A percentile compares a stretch with the other conserved stretches of the same genome.
Conservation (phyloP, 2,888 invertebrate genomes). For the Apodemia mormo region DNA sequence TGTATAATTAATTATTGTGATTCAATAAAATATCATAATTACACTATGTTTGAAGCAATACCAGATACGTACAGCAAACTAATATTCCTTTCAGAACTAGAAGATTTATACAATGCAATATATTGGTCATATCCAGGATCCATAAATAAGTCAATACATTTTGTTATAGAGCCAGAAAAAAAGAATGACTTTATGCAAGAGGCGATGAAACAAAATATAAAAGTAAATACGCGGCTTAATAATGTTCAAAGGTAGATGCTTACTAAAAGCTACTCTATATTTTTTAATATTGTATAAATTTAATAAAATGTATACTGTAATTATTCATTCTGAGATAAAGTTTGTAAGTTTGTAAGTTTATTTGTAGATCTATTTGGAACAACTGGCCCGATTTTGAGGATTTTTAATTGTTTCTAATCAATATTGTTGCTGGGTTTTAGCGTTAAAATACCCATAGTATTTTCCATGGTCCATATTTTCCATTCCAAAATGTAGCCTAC, state of each 20-base stretch:
- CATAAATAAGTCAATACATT: not conserved
- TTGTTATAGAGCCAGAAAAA: not conserved
- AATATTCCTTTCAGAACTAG: slow-evolving; percentile 1
- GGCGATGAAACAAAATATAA: not conserved
- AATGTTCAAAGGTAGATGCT: not conserved
- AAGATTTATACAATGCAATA: slow-evolving; percentile 7
- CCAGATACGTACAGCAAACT: not conserved
- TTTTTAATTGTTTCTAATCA: too few species aligned
- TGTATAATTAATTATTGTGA: not conserved
- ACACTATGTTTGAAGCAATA: not conserved
- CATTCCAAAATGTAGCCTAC: too few species aligned
- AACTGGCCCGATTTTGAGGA: too few species aligned
- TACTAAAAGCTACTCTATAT: too few species aligned
- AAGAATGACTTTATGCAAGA: slow-evolving; percentile 13
- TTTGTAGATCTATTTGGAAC: too few species aligned
- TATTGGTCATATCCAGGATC: slow-evolving; percentile 1
- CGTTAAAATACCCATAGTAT: too few species aligned
- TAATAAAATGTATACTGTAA: too few species aligned
- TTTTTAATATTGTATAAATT: too few species aligned
- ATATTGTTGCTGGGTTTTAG: too few species aligned
- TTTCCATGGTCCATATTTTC: too few species aligned
- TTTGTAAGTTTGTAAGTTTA: too few species aligned
- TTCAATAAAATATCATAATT: not conserved
- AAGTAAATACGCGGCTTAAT: not conserved
- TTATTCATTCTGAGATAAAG: too few species aligned